These are phyloP conservation scores for Limosa lapponica DNA, from an alignment of 2,797 vertebrate genomes.

Conservation along the genomic window DNA sequence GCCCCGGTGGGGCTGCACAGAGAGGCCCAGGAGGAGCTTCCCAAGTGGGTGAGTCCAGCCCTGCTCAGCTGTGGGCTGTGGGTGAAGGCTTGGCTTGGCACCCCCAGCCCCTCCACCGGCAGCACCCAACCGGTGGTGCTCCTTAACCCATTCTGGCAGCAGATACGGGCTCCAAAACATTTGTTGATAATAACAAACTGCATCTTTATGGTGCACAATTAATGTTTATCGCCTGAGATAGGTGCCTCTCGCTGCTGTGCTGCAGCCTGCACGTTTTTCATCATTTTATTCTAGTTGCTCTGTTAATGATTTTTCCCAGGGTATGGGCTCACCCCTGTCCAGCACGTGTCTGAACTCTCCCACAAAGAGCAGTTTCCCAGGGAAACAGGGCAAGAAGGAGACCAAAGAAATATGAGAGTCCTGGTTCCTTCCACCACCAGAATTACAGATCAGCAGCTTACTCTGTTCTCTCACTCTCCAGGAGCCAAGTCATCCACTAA, in stretches of 20 bases:
- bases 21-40: neutral
- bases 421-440: neutral
- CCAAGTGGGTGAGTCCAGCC: fast-evolving
- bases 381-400: neutral
- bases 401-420: neutral
- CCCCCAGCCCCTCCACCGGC: neutral
- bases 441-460: neutral
- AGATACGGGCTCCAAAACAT: too few relatives aligned
- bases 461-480: neutral
- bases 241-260: neutral
- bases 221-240: neutral
- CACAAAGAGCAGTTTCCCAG: neutral
- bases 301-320: neutral
- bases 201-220: neutral
- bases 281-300: neutral
- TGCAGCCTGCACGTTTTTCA: fast-evolving
- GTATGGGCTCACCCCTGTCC: neutral
- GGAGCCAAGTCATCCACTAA: neutral
- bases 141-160: neutral
- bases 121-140: neutral
- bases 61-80: fast-evolving
- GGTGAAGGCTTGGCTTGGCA: fast-evolving
- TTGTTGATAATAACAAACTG: neutral
- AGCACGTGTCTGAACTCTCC: neutral
- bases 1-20: neutral